Percentiles rank a stretch among this genome's conserved stretches.
Evolutionary conservation across 2,113 vertebrate genomes (phyloP).

Genomic region (Tamias sibiricus): DNA sequence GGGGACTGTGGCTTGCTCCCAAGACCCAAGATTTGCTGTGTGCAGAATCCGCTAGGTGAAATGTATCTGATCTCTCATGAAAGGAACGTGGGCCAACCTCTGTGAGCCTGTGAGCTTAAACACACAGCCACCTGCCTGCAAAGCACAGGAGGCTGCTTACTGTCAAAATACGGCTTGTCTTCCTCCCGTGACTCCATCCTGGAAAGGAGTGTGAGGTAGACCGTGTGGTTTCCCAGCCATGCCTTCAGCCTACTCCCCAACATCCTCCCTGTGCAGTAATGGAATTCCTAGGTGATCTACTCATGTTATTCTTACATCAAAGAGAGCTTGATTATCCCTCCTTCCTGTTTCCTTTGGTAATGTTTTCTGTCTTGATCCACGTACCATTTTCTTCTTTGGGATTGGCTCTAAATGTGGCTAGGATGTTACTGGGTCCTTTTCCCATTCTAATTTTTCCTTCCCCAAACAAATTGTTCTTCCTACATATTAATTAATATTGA

Average conservation of each 20-base stretch:
- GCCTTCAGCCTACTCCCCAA: not conserved
- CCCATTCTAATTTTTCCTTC: not conserved
- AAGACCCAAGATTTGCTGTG: rapidly evolving
- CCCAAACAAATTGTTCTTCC: not conserved
- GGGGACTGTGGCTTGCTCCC: not conserved
- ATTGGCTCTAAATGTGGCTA: not conserved
- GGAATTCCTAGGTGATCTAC: not conserved
- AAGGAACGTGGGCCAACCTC: not conserved
- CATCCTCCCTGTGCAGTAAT: not conserved
- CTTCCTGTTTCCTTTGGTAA: not conserved
- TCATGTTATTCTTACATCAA: conserved; percentile 3
- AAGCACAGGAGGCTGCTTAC: not conserved
- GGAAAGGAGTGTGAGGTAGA: not conserved
- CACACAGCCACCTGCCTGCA: not conserved
- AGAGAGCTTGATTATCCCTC: not conserved
- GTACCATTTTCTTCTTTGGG: not conserved
- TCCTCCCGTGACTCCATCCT: not conserved
- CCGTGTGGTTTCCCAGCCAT: not conserved
- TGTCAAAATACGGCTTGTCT: not conserved
- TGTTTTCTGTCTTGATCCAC: not conserved
- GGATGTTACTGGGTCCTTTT: not conserved
- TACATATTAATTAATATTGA: not conserved
- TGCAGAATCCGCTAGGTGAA: too few species aligned
- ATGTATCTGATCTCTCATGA: not conserved
- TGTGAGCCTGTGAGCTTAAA: not conserved